These are phyloP conservation scores for Trogon surrucura DNA, from an alignment of 2,113 vertebrate species.

Conservation along the genomic window DNA sequence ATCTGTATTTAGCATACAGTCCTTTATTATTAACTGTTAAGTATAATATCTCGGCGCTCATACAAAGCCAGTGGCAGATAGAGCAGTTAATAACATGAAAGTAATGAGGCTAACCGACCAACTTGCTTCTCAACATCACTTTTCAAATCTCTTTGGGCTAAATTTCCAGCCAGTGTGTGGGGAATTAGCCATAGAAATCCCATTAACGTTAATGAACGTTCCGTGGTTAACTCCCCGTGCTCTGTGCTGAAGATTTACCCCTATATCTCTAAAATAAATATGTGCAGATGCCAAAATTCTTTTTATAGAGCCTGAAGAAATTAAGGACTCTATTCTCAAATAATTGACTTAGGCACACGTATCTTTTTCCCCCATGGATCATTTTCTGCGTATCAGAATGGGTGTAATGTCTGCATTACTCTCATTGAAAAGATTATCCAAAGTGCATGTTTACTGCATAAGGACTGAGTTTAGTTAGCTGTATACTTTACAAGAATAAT, in stretches of 20 bases:
- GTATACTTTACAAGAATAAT: slow-evolving; percentile 49
- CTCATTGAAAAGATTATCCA: slow-evolving; percentile 69
- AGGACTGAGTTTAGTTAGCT: slow-evolving; percentile 26
- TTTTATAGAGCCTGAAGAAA: slow-evolving; percentile 58
- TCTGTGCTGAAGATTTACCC: slow-evolving; percentile 55
- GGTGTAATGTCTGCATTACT: slow-evolving; percentile 57
- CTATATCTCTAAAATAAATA: slow-evolving; percentile 72
- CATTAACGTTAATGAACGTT: slow-evolving; percentile 67
- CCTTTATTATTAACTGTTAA: slow-evolving; percentile 39
- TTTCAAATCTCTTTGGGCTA: slow-evolving; percentile 69
- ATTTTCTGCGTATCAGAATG: slow-evolving; percentile 44
- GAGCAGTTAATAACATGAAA: slow-evolving; percentile 54
- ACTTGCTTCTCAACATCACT: slow-evolving; percentile 60
- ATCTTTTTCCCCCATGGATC: background rate
- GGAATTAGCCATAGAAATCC: slow-evolving; percentile 71
- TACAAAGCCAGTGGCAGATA: slow-evolving; percentile 41
- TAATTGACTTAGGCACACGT: slow-evolving; percentile 35
- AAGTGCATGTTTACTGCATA: slow-evolving; percentile 53
- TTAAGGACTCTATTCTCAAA: slow-evolving; percentile 53
- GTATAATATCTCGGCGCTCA: slow-evolving; percentile 3
- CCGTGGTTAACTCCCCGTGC: slow-evolving; percentile 50
- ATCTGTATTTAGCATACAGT: background rate
- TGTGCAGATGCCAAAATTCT: slow-evolving; percentile 57
- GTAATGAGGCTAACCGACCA: slow-evolving; percentile 55
- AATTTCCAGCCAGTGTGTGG: slow-evolving; percentile 64